Percentiles rank a stretch among this genome's conserved stretches.
Evolutionary conservation across 2,888 invertebrate genomes (phyloP).

Genomic region (Calameuta idolon): DNA sequence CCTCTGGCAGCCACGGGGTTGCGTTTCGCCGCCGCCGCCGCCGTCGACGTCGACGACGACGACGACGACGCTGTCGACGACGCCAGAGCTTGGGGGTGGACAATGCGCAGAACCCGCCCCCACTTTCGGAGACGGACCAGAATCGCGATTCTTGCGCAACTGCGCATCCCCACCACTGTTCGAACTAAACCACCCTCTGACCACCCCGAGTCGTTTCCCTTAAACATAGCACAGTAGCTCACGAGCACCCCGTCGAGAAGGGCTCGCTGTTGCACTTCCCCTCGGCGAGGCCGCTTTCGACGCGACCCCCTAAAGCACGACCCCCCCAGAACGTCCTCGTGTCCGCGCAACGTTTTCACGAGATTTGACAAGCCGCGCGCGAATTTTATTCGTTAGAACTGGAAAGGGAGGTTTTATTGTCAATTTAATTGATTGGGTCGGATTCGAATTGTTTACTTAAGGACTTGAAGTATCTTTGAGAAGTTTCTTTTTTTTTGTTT

Average conservation of each 20-base stretch:
- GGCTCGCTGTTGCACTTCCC: slow-evolving; percentile 38
- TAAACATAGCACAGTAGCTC: slow-evolving; percentile 67
- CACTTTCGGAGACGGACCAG: slow-evolving; percentile 57
- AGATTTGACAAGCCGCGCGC: neutral
- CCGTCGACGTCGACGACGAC: neutral
- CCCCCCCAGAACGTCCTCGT: neutral
- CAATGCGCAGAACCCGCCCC: slow-evolving; percentile 66
- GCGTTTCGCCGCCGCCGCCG: slow-evolving; percentile 6
- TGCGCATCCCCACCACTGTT: neutral
- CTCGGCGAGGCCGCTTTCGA: slow-evolving; percentile 32
- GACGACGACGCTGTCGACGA: slow-evolving; percentile 17
- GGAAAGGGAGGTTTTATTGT: neutral
- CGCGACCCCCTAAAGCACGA: neutral
- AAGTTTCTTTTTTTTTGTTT: neutral
- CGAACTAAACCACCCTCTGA: slow-evolving; percentile 17
- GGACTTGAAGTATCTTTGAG: neutral
- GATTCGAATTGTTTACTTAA: neutral
- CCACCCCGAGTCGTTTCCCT: slow-evolving; percentile 38
- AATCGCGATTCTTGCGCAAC: slow-evolving; percentile 47
- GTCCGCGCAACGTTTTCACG: neutral
- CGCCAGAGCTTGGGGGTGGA: slow-evolving; percentile 57
- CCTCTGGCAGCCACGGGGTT: slow-evolving; percentile 19
- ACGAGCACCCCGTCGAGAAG: slow-evolving; percentile 62
- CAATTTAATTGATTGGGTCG: neutral
- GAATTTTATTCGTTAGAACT: neutral